Base-by-base conservation (phyloP, 1,140 invertebrate genomes). In the Araneus ventricosus region DNA sequence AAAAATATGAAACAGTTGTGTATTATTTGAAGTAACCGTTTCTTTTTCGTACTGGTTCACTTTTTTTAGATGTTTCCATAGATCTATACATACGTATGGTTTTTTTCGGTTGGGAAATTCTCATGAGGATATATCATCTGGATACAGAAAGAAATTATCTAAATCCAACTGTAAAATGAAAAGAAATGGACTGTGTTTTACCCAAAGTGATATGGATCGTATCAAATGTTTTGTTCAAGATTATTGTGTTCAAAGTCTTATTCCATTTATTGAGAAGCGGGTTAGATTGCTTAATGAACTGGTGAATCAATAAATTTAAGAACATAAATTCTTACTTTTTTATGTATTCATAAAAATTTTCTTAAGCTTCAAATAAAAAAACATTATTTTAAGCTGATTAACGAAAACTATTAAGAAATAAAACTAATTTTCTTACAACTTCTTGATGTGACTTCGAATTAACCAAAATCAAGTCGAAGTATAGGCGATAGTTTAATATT, bases 251-350 rank as follows among this genome's bases (percentile, higher is more conserved):
- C 97, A 97, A 95, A 97, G 98, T 39, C 95, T 99, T 45, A 96
- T 99, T 90, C 98, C 98, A 45, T 98, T 98, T 95, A 97, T 98
- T 75, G 99, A 99, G 95, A 97, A 97, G 95, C 97, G 98, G 95
- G 98, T 99, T 94, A 96, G 96, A 94, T 96, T 97, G 88, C 95
- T 99, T 30, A 97, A 97, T 95, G 98, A 99, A 95, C 97, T 97
- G 94, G 97, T 98, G 95, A 75, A 52, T 52, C 45, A 52, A 52
- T 45, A 14, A 45, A 45, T 52, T 52, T 52, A 2, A 52, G 45
- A 52, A 52, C 10, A 14, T 52, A 52, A 52, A 52, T 52, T 52
- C 45, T 52, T 52, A 14, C 17, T 90, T 41, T 85, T 90, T n/a
- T n/a, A n/a, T n/a, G n/a, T n/a, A 79, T 27, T 88, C 20, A 39